Evolutionary conservation across 2,797 vertebrate genomes (phyloP).

Genomic region (Potorous gilbertii): DNA sequence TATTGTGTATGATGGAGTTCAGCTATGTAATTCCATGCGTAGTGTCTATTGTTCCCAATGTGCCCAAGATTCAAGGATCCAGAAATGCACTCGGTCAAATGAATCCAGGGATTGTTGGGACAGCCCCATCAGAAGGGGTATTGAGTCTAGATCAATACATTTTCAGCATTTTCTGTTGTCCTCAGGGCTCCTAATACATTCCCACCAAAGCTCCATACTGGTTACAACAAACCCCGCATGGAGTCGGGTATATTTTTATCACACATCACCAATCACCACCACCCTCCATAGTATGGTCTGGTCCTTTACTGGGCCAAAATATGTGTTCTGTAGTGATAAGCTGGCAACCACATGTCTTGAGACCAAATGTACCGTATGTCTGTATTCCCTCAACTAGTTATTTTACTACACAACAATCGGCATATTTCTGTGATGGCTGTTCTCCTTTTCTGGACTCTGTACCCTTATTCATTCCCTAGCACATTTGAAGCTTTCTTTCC

Average conservation of each 20-base stretch:
- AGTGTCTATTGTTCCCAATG: conserved; percentile 73
- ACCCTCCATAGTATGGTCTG: conserved; percentile 59
- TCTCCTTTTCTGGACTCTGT: conserved; percentile 60
- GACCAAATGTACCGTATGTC: conserved; percentile 65
- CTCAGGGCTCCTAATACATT: background rate
- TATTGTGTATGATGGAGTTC: background rate
- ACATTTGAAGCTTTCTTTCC: conserved; percentile 56
- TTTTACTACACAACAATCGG: conserved; percentile 73
- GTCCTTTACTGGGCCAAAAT: conserved; percentile 62
- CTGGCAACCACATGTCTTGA: conserved; percentile 69
- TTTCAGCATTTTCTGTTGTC: background rate
- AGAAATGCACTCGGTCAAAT: conserved; percentile 70
- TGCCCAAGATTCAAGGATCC: conserved; percentile 59
- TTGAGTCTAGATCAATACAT: background rate
- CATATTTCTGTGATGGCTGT: conserved; percentile 67
- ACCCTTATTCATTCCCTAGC: conserved; percentile 67
- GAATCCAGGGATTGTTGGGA: conserved; percentile 64
- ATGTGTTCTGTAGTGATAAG: conserved; percentile 72
- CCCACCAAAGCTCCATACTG: background rate
- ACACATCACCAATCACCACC: conserved; percentile 34
- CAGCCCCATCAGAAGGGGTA: conserved; percentile 47
- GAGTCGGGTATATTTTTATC: background rate
- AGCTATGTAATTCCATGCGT: conserved; percentile 66
- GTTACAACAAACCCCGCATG: background rate
- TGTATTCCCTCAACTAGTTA: conserved; percentile 68